Conservation (phyloP, 2,888 invertebrate genomes). For the Aleiodes testaceus region DNA sequence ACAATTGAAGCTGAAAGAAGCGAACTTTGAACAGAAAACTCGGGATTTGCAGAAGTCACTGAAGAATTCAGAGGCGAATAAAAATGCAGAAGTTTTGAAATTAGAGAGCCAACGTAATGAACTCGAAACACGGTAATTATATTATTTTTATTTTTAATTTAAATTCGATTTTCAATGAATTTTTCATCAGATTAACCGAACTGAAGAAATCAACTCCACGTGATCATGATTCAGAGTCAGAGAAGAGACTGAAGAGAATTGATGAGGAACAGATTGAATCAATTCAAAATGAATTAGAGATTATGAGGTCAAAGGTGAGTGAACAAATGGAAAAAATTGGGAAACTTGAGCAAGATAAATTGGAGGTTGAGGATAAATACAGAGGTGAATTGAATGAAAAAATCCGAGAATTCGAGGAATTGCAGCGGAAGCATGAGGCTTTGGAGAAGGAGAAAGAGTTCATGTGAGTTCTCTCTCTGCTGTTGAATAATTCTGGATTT, state of each 20-base stretch:
- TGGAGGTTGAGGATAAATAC: slow-evolving; percentile 20
- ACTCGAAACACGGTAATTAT: slow-evolving; percentile 59
- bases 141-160: slow-evolving; percentile 29
- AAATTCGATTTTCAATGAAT: not conserved
- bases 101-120: slow-evolving; percentile 63
- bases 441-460: not conserved
- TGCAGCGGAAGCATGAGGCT: not conserved
- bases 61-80: slow-evolving; percentile 56
- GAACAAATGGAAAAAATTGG: slow-evolving; percentile 72
- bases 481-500: too few species aligned
- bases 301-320: slow-evolving; percentile 41
- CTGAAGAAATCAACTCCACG: slow-evolving; percentile 58
- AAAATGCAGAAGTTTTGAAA: slow-evolving; percentile 49
- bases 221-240: slow-evolving; percentile 49
- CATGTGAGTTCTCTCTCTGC: not conserved
- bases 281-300: slow-evolving; percentile 47
- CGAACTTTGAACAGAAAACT: slow-evolving; percentile 51
- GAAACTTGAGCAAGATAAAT: slow-evolving; percentile 73
- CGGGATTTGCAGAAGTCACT: slow-evolving; percentile 60
- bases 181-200: slow-evolving; percentile 55
- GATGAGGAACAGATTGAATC: slow-evolving; percentile 43
- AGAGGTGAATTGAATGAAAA: not conserved
- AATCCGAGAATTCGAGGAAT: not conserved
- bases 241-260: slow-evolving; percentile 49
- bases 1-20: slow-evolving; percentile 61